Conservation (phyloP, 2,888 invertebrate species). For the Caradrina clavipalpis region DNA sequence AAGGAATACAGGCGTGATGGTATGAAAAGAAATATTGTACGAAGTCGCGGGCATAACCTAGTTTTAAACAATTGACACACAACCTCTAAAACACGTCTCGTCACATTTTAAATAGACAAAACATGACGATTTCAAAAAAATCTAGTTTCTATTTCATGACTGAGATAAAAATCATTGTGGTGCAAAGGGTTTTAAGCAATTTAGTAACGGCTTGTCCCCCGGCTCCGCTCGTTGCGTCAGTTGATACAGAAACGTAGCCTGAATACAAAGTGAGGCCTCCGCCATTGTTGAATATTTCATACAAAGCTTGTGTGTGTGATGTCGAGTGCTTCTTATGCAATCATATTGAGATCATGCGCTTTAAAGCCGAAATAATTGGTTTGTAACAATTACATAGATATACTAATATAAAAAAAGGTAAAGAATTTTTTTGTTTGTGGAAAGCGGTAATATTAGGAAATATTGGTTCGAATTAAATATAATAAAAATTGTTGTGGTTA, state of each 20-base stretch:
- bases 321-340: constrained; percentile 58
- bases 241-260: constrained; percentile 76
- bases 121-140: constrained; percentile 56
- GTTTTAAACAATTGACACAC: constrained; percentile 47
- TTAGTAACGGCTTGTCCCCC: constrained; percentile 63
- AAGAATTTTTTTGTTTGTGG: too few species aligned
- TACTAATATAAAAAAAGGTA: too few species aligned
- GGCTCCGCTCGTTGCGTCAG: constrained; percentile 78
- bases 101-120: constrained; percentile 54
- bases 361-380: constrained; percentile 46
- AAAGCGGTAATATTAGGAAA: too few species aligned
- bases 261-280: constrained; percentile 81
- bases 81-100: constrained; percentile 45
- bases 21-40: too few species aligned
- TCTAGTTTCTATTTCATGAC: constrained; percentile 63
- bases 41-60: too few species aligned
- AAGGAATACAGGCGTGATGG: too few species aligned
- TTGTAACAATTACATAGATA: too few species aligned
- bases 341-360: constrained; percentile 49
- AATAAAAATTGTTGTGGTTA: too few species aligned
- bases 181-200: constrained; percentile 60
- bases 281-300: constrained; percentile 82
- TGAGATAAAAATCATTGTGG: constrained; percentile 59
- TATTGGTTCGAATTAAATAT: too few species aligned
- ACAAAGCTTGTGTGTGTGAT: constrained; percentile 70